Conservation (phyloP, 2,797 vertebrate genomes). For the Siniperca obscura region DNA sequence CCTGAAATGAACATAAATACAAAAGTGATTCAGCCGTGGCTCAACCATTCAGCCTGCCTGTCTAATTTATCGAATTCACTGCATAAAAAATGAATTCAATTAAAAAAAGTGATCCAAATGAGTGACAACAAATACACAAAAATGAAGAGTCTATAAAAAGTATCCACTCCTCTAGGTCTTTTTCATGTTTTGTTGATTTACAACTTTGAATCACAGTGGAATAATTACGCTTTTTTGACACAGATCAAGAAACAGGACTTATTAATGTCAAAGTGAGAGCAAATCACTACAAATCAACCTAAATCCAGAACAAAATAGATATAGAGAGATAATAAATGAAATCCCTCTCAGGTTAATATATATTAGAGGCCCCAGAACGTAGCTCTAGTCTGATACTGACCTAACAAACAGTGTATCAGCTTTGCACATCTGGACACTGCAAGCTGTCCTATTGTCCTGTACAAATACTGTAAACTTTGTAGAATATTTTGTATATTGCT, state of each 20-base stretch:
- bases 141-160: constrained; percentile 14
- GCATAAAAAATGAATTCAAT: constrained; percentile 79
- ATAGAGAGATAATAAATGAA: too few species aligned
- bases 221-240: constrained; percentile 17
- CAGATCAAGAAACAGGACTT: constrained; percentile 10
- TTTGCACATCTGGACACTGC: background rate
- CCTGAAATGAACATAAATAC: constrained; percentile 68
- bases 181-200: constrained; percentile 13
- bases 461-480: background rate
- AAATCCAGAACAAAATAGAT: background rate
- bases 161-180: constrained; percentile 4
- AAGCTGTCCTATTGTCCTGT: background rate
- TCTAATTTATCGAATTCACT: constrained; percentile 75
- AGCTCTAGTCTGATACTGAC: background rate
- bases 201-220: constrained; percentile 21
- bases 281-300: constrained; percentile 20
- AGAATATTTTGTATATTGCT: background rate
- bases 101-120: constrained; percentile 72
- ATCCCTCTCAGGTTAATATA: background rate
- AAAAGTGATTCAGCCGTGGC: constrained; percentile 66
- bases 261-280: constrained; percentile 15
- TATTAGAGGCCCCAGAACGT: constrained; percentile 3
- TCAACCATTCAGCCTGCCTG: constrained; percentile 64
- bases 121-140: constrained; percentile 57
- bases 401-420: background rate